A percentile compares a stretch with the other conserved stretches of the same genome.
Evolutionary conservation across 2,797 vertebrate species (phyloP).

Genomic region (Bufotes viridis): DNA sequence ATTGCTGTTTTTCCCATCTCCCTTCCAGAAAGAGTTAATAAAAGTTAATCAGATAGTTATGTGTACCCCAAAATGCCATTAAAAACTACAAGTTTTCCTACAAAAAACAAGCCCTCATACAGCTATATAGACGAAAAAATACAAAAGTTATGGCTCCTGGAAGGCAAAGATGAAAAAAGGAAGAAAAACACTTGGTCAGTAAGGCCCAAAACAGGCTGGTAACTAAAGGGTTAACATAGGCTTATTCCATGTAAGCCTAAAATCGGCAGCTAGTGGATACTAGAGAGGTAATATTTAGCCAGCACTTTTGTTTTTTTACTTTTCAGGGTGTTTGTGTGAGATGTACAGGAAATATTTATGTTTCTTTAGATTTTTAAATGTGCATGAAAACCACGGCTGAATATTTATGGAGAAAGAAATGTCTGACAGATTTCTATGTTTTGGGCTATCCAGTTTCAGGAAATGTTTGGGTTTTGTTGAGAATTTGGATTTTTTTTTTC

Average conservation of each 20-base stretch:
- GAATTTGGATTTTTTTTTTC: slow-evolving; percentile 18
- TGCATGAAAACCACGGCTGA: slow-evolving; percentile 20
- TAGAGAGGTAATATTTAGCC: not conserved
- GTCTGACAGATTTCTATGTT: not conserved
- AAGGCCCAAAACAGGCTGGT: no score
- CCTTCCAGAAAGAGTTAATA: no score
- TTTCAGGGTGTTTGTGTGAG: not conserved
- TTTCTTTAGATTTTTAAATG: slow-evolving; percentile 17
- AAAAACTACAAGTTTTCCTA: no score
- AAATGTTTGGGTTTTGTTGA: slow-evolving; percentile 25
- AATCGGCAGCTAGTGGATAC: not conserved
- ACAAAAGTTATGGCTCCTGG: no score
- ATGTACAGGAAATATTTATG: slow-evolving; percentile 9
- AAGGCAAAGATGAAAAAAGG: no score
- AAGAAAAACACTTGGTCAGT: no score
- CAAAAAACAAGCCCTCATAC: no score
- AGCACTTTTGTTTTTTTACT: not conserved
- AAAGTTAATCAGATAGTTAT: no score
- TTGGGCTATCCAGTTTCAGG: slow-evolving; percentile 30
- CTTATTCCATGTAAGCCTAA: no score
- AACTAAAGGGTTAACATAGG: not conserved
- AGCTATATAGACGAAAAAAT: no score
- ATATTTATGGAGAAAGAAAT: not conserved
- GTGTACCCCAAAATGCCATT: no score
- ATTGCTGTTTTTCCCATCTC: no score